Evolutionary conservation across 2,888 invertebrate genomes (phyloP).

Genomic region (Cryptocheilus praepositus): DNA sequence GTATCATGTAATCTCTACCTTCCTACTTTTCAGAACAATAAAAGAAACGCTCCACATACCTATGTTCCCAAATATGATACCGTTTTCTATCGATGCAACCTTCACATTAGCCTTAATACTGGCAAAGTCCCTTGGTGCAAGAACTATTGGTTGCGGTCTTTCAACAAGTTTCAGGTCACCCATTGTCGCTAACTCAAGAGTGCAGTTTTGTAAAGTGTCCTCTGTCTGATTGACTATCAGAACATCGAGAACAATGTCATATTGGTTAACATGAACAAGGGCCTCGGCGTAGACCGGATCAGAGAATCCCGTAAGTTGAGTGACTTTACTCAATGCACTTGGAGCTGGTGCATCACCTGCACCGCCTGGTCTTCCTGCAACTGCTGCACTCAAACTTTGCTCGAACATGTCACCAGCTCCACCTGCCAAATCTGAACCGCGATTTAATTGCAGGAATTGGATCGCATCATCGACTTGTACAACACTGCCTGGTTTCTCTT

Average conservation of each 20-base stretch:
- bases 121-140: constrained; percentile 98
- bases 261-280: constrained; percentile 99
- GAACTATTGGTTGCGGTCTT: constrained; percentile 95
- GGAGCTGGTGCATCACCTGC: constrained; percentile 77
- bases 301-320: constrained; percentile 98
- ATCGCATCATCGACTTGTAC: constrained; percentile 93
- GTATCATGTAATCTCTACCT: no score
- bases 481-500: constrained; percentile 81
- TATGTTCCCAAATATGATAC: constrained; percentile 99
- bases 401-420: constrained; percentile 92
- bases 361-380: constrained; percentile 80
- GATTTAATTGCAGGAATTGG: constrained; percentile 86
- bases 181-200: constrained; percentile 96
- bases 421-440: constrained; percentile 79
- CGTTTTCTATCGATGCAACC: constrained; percentile 99
- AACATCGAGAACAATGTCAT: constrained; percentile 98
- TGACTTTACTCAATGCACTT: constrained; percentile 85
- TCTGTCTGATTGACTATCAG: constrained; percentile 98
- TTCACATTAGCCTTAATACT: constrained; percentile 99
- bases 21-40: constrained; percentile 2
- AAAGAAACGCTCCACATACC: constrained; percentile 76
- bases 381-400: constrained; percentile 91
- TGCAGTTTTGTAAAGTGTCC: constrained; percentile 98
- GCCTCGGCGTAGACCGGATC: constrained; percentile 99
- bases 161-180: constrained; percentile 99